Conservation (phyloP, 2,888 invertebrate genomes). For the Eristalinus aeneus region DNA sequence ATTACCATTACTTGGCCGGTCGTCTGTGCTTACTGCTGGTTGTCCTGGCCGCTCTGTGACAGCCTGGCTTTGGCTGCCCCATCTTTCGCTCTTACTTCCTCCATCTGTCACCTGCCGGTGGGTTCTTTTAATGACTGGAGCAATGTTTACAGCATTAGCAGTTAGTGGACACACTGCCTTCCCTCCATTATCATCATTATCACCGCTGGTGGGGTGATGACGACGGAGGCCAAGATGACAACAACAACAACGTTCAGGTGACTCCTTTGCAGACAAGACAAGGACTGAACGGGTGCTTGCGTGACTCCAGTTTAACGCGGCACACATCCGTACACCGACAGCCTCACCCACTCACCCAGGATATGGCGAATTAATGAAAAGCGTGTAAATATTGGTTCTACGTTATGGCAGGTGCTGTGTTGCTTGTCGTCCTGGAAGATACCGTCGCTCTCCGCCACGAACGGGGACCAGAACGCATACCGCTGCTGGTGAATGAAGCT, state of each 20-base stretch:
- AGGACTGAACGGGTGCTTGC: constrained; percentile 44
- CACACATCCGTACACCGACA: constrained; percentile 4
- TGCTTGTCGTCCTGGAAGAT: constrained; percentile 58
- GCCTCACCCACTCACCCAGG: background rate
- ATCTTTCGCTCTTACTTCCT: background rate
- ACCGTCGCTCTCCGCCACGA: background rate
- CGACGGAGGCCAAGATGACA: background rate
- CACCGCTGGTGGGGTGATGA: background rate
- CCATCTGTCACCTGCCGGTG: background rate
- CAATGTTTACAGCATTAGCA: constrained; percentile 37
- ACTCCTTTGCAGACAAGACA: constrained; percentile 10
- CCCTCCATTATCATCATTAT: background rate
- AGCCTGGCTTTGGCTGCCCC: constrained; percentile 4
- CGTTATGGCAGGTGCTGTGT: constrained; percentile 70
- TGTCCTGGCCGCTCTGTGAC: background rate
- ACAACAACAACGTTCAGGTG: constrained; percentile 22
- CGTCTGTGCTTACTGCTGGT: constrained; percentile 22
- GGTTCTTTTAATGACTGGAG: constrained; percentile 21
- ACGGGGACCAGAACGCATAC: background rate
- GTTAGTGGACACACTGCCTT: constrained; percentile 45
- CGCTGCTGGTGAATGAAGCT: constrained; percentile 6
- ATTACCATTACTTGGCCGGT: constrained; percentile 31
- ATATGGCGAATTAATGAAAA: constrained; percentile 61
- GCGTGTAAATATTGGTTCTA: constrained; percentile 69
- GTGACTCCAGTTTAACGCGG: constrained; percentile 56